Evolutionary conservation across 2,888 invertebrate genomes (phyloP), one percentile per base, ranked within the genome.

Genomic region (Napeogenes inachia): DNA sequence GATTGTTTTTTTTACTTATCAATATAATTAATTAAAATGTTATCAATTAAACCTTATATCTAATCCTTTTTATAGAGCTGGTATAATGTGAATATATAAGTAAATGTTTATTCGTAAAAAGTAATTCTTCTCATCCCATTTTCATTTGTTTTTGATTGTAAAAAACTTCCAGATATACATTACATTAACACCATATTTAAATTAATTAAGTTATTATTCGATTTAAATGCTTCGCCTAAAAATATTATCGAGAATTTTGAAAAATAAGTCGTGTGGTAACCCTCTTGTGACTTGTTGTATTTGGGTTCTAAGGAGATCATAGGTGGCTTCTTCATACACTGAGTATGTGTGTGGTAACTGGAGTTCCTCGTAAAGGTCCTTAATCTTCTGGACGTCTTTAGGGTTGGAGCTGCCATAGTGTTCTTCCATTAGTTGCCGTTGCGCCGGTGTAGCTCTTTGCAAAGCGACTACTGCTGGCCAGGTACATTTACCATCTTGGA

Each of bases 401-500:
- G 92, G 88, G 68, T 95, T 94, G 59, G 91, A 81, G 55, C 89
- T 86, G 12, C 96, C 97, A 75, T 97, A 98, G 80, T 94, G 93
- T 65, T 95, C 93, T 75, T 94, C 91, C 90, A 97, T 92, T 38
- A 95, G 89, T 75, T 93, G 91, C 68, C 92, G 92, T 76, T 97
- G 97, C 4, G 92, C 87, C 0, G 93, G 91, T 55, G 92, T 93
- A 0, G 95, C 95, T 60, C 95, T 92, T 81, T 97, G 95, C 66
- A 98, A 88, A 10, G 98, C 98, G 1, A 96, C 95, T 1, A 98
- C 96, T 2, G 96, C 94, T 45, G 98, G 88, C 99, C 99, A 99
- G 0, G 97, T 94, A 85, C 99, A 99, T 87, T 99, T 99, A 45
- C 98, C 98, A 72, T 98, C 98, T 85, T 95, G 93, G 71, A 99